phyloP scores from a whole-genome alignment of 2,797 vertebrate genomes.

The Karalla daura region DNA sequence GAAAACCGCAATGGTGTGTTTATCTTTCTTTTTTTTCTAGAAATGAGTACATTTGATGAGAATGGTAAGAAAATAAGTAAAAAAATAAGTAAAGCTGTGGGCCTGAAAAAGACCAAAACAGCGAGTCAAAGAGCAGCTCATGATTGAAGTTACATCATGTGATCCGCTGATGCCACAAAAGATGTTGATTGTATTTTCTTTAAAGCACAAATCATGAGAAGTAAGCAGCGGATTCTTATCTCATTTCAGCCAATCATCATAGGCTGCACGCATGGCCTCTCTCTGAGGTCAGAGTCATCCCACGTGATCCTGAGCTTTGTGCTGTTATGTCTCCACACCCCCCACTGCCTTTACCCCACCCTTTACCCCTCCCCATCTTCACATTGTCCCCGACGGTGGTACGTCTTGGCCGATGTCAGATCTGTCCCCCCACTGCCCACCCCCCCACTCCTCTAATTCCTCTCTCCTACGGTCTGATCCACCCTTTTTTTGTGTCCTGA shows the following conservation, averaged over 20 bases:
- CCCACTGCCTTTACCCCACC: neutral
- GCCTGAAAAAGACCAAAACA: too few relatives aligned
- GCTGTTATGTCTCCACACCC: conserved; percentile 13
- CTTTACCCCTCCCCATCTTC: conserved; percentile 40
- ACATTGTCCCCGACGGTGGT: conserved; percentile 70
- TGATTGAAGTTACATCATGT: too few relatives aligned
- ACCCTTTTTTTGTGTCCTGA: conserved; percentile 67
- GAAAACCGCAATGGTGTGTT: too few relatives aligned
- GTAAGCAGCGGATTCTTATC: conserved; percentile 8
- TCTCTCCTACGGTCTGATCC: conserved; percentile 70
- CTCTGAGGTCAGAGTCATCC: conserved; percentile 41
- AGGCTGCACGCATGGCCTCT: conserved; percentile 10
- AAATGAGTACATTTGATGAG: too few relatives aligned
- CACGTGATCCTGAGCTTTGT: conserved; percentile 51
- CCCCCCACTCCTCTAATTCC: conserved; percentile 60
- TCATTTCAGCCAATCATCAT: conserved; percentile 12
- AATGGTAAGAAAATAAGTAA: too few relatives aligned
- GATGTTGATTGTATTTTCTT: neutral
- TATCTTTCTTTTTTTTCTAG: too few relatives aligned
- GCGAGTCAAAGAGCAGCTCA: too few relatives aligned
- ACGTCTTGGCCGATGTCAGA: conserved; percentile 64
- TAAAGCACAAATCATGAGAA: neutral
- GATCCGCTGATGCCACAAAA: neutral
- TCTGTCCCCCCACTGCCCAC: conserved; percentile 32
- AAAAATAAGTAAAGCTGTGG: too few relatives aligned